Evolutionary conservation across 1,140 invertebrate species (phyloP).

Genomic region (Papilio helenus): DNA sequence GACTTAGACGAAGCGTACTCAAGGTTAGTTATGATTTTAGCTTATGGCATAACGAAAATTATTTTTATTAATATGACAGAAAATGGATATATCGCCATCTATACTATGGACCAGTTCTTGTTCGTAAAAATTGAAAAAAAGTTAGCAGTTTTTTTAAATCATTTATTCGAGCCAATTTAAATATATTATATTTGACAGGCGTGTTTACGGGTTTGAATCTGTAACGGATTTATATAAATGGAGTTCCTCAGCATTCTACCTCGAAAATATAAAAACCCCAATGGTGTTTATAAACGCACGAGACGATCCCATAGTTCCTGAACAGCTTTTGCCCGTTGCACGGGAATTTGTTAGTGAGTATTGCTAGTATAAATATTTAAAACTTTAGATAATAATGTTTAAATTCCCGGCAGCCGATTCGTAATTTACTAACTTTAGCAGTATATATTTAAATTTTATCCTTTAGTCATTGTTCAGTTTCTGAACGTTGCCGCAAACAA

Average conservation of each 20-base stretch:
- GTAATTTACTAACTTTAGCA: neutral
- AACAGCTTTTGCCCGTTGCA: constrained; percentile 87
- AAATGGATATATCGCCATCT: too few relatives aligned
- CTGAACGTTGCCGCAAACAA: neutral
- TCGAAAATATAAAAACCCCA: constrained; percentile 90
- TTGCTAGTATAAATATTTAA: neutral
- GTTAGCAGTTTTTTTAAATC: too few relatives aligned
- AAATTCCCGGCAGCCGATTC: neutral
- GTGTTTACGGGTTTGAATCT: constrained; percentile 89
- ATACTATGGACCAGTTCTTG: too few relatives aligned
- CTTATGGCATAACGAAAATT: neutral
- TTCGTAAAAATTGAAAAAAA: too few relatives aligned
- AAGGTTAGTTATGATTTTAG: constrained; percentile 73
- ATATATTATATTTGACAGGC: constrained; percentile 78
- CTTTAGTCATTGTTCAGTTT: neutral
- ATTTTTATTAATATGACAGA: neutral
- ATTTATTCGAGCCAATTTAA: neutral
- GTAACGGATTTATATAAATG: constrained; percentile 92
- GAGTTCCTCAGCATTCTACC: constrained; percentile 91
- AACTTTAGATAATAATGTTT: neutral
- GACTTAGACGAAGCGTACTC: constrained; percentile 95
- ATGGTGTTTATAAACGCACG: constrained; percentile 95
- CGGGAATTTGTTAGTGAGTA: constrained; percentile 89
- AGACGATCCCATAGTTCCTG: constrained; percentile 95
- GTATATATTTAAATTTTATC: neutral